Conservation (phyloP, 2,797 vertebrate genomes). For the Sebastes oblongus region DNA sequence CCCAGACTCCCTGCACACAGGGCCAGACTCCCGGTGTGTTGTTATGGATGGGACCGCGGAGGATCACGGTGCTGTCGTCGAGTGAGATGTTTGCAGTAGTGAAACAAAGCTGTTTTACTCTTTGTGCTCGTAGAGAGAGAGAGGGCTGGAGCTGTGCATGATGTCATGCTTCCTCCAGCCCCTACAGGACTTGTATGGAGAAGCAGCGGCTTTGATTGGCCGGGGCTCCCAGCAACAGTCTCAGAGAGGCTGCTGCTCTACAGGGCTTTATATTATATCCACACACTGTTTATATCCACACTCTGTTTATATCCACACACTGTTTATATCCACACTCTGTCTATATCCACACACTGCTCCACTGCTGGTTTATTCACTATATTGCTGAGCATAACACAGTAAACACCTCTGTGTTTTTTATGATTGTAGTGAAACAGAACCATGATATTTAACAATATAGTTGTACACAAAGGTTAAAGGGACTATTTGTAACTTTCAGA, state of each 20-base stretch:
- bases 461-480: background rate
- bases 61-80: background rate
- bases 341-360: background rate
- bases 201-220: constrained; percentile 76
- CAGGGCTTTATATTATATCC: background rate
- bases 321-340: background rate
- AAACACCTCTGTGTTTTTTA: background rate
- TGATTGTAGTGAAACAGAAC: background rate
- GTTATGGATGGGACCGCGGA: constrained; percentile 2
- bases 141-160: constrained; percentile 61
- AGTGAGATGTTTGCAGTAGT: background rate
- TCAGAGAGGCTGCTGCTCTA: constrained; percentile 45
- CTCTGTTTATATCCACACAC: background rate
- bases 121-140: constrained; percentile 40
- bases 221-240: constrained; percentile 82
- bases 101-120: constrained; percentile 16
- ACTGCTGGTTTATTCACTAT: background rate
- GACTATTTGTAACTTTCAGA: too few relatives aligned
- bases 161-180: constrained; percentile 77
- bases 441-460: background rate
- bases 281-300: background rate
- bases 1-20: constrained; percentile 25
- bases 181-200: constrained; percentile 50
- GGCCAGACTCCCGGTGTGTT: constrained; percentile 8
- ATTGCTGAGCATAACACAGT: too few relatives aligned